Conservation (phyloP, 2,113 vertebrate species). For the Promerops cafer region DNA sequence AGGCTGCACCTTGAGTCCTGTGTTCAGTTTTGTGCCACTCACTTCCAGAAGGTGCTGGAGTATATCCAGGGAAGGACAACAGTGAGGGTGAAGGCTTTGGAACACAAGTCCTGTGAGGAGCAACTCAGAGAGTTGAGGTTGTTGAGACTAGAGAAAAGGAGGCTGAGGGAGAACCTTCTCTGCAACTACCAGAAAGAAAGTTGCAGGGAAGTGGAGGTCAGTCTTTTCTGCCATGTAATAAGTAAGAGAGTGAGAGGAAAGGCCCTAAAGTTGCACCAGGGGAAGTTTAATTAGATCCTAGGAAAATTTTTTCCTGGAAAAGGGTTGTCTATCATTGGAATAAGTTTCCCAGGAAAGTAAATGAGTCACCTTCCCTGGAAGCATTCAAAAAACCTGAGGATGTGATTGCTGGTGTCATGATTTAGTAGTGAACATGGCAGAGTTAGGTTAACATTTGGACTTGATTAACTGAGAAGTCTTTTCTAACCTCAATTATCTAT, state of each 20-base stretch:
- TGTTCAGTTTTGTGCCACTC: neutral
- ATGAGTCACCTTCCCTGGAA: neutral
- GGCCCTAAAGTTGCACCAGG: neutral
- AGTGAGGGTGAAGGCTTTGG: neutral
- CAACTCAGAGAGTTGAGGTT: neutral
- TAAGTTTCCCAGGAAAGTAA: neutral
- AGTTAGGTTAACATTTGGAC: neutral
- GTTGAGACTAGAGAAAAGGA: neutral
- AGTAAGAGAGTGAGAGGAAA: neutral
- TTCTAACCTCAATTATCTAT: neutral
- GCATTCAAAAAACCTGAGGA: neutral
- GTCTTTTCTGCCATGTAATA: neutral
- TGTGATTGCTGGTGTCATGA: neutral
- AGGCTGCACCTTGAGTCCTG: neutral
- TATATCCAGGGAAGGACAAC: neutral
- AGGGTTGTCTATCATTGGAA: neutral
- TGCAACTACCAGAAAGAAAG: neutral
- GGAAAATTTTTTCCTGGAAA: neutral
- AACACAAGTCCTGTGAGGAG: neutral
- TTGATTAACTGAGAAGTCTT: neutral
- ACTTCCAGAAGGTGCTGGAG: neutral
- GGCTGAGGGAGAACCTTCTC: neutral
- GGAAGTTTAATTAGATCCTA: neutral
- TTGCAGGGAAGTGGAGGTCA: neutral
- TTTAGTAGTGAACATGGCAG: neutral